These are phyloP conservation scores for Brachylomia viminalis DNA, from an alignment of 2,888 invertebrate species.

Conservation along the genomic window DNA sequence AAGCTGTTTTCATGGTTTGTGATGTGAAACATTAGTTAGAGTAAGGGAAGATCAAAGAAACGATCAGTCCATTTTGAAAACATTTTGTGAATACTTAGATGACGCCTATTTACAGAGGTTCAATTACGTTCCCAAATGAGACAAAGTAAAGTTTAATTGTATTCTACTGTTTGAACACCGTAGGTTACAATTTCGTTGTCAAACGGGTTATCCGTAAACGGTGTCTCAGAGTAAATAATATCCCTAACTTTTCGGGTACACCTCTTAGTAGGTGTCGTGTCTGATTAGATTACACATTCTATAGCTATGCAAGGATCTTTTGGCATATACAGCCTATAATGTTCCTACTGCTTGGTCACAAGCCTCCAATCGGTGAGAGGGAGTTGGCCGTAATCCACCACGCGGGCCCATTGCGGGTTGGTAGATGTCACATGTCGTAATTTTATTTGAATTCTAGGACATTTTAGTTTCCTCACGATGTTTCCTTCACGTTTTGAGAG, in stretches of 20 bases:
- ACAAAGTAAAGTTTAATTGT: conserved; percentile 30
- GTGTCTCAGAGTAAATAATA: conserved; percentile 8
- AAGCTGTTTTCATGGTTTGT: too few species aligned
- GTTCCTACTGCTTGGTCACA: too few species aligned
- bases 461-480: too few species aligned
- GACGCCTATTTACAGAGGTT: background rate
- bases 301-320: background rate
- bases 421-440: too few species aligned
- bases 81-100: background rate
- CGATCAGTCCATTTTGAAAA: background rate
- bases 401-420: too few species aligned
- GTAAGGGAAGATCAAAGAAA: background rate
- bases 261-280: conserved; percentile 16
- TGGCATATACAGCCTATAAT: too few species aligned
- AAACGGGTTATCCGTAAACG: conserved; percentile 11
- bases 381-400: too few species aligned
- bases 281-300: conserved; percentile 29
- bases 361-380: too few species aligned
- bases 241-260: conserved; percentile 18
- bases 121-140: conserved; percentile 19
- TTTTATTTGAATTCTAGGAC: too few species aligned
- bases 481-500: too few species aligned
- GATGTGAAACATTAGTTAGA: too few species aligned
- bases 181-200: conserved; percentile 25
- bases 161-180: conserved; percentile 15